Percentiles rank a stretch among this genome's conserved stretches.
phyloP scores from a whole-genome alignment of 2,888 invertebrate species.

The Lutraria lutraria region DNA sequence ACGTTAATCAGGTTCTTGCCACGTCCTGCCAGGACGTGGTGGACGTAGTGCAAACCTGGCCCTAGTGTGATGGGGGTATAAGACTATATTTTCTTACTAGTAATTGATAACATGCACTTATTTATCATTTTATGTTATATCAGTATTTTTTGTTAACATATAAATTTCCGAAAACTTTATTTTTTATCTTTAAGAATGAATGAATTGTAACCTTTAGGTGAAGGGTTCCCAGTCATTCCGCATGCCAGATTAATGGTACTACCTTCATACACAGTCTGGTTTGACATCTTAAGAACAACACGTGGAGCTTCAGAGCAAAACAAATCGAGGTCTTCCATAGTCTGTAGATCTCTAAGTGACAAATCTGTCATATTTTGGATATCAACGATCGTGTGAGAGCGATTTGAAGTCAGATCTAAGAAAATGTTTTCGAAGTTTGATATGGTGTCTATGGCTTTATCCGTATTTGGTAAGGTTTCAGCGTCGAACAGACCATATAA shows the following conservation, averaged over 20 bases:
- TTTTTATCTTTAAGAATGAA: too few relatives aligned
- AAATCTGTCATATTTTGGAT: conserved; percentile 19
- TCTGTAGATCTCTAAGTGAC: background rate
- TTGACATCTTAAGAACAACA: conserved; percentile 8
- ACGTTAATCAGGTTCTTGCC: too few relatives aligned
- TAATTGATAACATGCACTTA: too few relatives aligned
- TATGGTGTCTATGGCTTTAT: conserved; percentile 30
- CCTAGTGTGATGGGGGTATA: too few relatives aligned
- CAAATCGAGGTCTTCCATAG: conserved; percentile 35
- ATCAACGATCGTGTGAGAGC: conserved; percentile 26
- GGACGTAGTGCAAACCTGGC: too few relatives aligned
- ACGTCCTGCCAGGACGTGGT: too few relatives aligned
- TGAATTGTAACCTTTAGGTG: conserved; percentile 16
- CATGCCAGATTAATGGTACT: conserved; percentile 33
- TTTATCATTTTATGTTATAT: too few relatives aligned
- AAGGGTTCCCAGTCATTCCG: conserved; percentile 47
- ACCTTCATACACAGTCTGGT: conserved; percentile 40
- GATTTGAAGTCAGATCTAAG: conserved; percentile 40
- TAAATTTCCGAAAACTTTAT: too few relatives aligned
- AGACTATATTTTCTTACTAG: too few relatives aligned
- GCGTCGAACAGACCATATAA: conserved; percentile 52
- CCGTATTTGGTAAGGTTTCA: conserved; percentile 47
- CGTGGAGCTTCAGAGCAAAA: conserved; percentile 58
- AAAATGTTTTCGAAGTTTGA: conserved; percentile 51
- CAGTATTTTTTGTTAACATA: background rate